These are phyloP conservation scores for Lepidurus arcticus DNA, from an alignment of 1,140 invertebrate species.

Conservation along the genomic window DNA sequence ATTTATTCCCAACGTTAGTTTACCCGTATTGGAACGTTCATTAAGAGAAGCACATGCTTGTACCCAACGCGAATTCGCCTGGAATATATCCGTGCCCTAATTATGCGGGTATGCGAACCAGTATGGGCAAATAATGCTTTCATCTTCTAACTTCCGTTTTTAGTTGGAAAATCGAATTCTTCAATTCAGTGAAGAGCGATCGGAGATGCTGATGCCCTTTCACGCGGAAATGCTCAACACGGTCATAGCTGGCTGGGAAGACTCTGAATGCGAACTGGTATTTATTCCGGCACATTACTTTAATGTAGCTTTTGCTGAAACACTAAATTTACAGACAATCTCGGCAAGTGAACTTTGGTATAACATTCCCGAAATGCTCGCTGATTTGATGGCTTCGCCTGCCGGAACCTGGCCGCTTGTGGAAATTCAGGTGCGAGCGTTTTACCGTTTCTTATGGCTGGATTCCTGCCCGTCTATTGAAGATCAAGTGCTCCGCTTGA, in stretches of 20 bases:
- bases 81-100: not conserved
- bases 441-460: not conserved
- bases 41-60: not conserved
- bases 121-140: not conserved
- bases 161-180: not conserved
- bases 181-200: not conserved
- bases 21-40: not conserved
- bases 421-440: not conserved
- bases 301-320: not conserved
- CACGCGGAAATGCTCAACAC: not conserved
- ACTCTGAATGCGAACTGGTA: not conserved
- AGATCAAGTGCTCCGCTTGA: not conserved
- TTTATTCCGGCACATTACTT: not conserved
- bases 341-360: not conserved
- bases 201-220: not conserved
- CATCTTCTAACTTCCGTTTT: not conserved
- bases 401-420: not conserved
- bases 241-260: not conserved
- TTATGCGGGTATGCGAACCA: not conserved
- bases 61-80: conserved; percentile 12
- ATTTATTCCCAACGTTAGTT: not conserved
- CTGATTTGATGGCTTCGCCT: not conserved
- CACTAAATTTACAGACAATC: not conserved
- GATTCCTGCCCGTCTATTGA: not conserved
- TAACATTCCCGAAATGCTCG: not conserved